These are phyloP conservation scores for Dendrophyllia cribrosa DNA, from an alignment of 64 coral and sea anemone genomes.

Conservation along the genomic window DNA sequence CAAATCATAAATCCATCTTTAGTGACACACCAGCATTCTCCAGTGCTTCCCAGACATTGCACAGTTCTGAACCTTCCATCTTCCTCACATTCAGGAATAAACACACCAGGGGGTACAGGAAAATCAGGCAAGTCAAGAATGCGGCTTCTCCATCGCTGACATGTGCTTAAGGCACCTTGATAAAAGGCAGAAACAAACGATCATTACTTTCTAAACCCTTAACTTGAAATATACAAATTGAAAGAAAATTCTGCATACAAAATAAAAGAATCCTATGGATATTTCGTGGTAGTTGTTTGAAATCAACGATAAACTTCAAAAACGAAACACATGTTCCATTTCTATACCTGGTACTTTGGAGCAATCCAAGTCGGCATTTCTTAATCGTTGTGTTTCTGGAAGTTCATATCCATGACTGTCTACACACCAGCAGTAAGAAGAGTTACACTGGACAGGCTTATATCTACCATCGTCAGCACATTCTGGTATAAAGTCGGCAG, in stretches of 20 bases:
- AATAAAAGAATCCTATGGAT: too few species aligned
- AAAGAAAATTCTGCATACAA: too few species aligned
- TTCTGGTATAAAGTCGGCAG: constrained; percentile 26
- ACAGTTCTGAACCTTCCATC: constrained; percentile 74
- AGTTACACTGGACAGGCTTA: constrained; percentile 59
- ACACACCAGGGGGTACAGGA: constrained; percentile 53
- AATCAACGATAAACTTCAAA: neutral
- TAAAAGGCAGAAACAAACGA: neutral
- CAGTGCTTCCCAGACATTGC: constrained; percentile 61
- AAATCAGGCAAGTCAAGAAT: constrained; percentile 57
- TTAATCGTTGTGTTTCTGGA: constrained; percentile 8
- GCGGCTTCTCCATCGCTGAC: constrained; percentile 44
- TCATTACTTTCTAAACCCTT: too few species aligned
- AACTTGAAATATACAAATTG: too few species aligned
- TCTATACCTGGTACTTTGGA: constrained; percentile 2
- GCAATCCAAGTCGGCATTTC: neutral
- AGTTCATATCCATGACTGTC: constrained; percentile 71
- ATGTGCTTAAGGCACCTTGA: neutral
- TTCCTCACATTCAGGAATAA: constrained; percentile 61
- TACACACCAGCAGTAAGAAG: constrained; percentile 73
- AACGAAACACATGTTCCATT: too few species aligned
- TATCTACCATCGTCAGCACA: constrained; percentile 56
- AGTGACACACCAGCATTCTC: constrained; percentile 87
- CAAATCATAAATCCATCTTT: constrained; percentile 73
- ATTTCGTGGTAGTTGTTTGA: too few species aligned